Percentiles rank a stretch among this genome's conserved stretches.
These are phyloP conservation scores for Catalaphyllia jardinei DNA, from an alignment of 64 coral and sea anemone genomes.

Conservation along the genomic window DNA sequence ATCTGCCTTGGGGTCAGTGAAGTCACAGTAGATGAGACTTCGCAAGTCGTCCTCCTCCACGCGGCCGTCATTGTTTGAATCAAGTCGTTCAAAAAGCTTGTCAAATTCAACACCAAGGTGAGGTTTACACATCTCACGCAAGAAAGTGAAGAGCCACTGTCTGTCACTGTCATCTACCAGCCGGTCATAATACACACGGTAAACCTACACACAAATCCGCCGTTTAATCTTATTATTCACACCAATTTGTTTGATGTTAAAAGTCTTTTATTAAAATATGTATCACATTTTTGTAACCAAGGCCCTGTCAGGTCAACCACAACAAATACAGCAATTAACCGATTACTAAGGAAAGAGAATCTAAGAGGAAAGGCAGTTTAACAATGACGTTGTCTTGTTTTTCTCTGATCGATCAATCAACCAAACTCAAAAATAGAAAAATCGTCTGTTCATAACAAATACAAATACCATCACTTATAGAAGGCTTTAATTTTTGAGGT, in stretches of 20 bases:
- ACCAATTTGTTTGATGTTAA: background rate
- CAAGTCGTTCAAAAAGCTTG: conserved; percentile 81
- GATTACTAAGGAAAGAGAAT: too few species aligned
- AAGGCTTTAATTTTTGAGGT: too few species aligned
- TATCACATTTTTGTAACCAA: too few species aligned
- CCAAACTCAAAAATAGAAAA: too few species aligned
- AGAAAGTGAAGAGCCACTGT: conserved; percentile 77
- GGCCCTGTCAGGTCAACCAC: too few species aligned
- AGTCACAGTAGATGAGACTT: conserved; percentile 95
- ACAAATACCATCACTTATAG: too few species aligned
- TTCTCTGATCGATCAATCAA: too few species aligned
- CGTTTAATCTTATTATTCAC: background rate
- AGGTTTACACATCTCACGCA: conserved; percentile 68
- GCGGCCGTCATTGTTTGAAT: conserved; percentile 74
- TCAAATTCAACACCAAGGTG: conserved; percentile 90
- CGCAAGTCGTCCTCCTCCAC: conserved; percentile 91
- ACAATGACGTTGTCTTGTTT: too few species aligned
- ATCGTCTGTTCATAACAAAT: too few species aligned
- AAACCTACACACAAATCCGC: conserved; percentile 56
- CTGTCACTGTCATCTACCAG: conserved; percentile 88
- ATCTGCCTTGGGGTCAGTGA: conserved; percentile 92
- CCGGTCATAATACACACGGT: conserved; percentile 99
- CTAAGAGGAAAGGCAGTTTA: too few species aligned
- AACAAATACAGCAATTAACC: too few species aligned
- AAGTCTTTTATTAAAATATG: too few species aligned